Evolutionary conservation across 2,888 invertebrate species (phyloP), one percentile per base, ranked within the genome.

Genomic region (Octonoba sinensis): DNA sequence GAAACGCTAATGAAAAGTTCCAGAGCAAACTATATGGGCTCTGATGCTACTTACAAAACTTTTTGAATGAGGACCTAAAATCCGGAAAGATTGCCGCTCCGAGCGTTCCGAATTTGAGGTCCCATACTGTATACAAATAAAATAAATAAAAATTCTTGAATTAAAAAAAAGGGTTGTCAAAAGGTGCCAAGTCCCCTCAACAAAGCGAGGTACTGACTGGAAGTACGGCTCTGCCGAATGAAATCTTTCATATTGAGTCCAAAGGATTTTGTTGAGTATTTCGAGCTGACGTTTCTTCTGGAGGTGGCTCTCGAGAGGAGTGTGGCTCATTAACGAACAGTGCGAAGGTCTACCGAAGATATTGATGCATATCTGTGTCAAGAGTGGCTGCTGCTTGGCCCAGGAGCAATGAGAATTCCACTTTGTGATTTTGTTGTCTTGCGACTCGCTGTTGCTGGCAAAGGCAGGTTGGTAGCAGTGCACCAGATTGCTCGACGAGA

Each of bases 341-440:
- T 57, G 54, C 2, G 13, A 44, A 0, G 46, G n/a, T 44, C 18
- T 64, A 11, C 64, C 59, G 56, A 36, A 59, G 1, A 82, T 1
- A 24, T 62, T 65, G 3, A 64, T 22, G 51, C 69, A 82, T 49
- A 82, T 75, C 22, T 75, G 73, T n/a, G 71, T 65, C 24, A 82
- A 22, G 1, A 82, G 51, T 13, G 81, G 81, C 1, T 54, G 49
- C 46, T 82, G 81, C 15, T 82, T 82, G 12, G 75, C 27, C 74
- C 70, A 82, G 2, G 54, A 27, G 12, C 24, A 62, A 0, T 51
- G 12, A 11, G 0, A 11, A 16, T 56, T 20, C 67, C 62, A 69
- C n/a, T 47, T 24, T 20, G 44, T 46, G n/a, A 49, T 6, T 8
- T 16, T 49, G 11, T n/a, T 4, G 0, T 36, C n/a, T 44, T 36